Base-by-base conservation (phyloP, 2,797 vertebrate genomes). In the Poecilia picta region DNA sequence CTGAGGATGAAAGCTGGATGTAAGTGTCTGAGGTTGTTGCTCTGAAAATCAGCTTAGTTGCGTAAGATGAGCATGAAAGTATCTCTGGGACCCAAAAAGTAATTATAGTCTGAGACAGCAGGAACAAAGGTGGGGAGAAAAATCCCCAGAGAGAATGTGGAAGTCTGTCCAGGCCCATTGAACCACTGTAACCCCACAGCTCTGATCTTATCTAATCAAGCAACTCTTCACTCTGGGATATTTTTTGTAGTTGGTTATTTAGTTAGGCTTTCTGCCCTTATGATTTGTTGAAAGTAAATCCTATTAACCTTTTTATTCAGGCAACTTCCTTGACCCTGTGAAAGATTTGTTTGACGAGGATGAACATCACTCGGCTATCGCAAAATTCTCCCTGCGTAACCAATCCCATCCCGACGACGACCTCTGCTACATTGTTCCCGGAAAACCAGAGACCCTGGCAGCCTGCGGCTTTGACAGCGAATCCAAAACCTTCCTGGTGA, bases 401-500 rank as follows among this genome's bases (percentile, higher is more conserved):
- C 90, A 93, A 0, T 94, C 92, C 25, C 89, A 93, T 39, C 95
- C 96, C 0, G 94, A 95, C 8, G 94, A 95, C 0, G 95, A 96
- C 86, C 80, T 93, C 36, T 97, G 96, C 87, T 96, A 95, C 85
- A 84, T 96, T 13, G 39, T 90, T 71, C 93, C 90, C 1, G 95
- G 95, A 12, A 81, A 90, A 28, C 79, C 89, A 0, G 93, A 94
- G 1, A 85, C 95, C 18, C 89, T 97, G 83, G 77, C 82, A 0
- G 70, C 88, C 75, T 97, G 96, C 88, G 75, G 78, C 57, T 97
- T 96, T 90, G 95, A 96, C 91, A 88, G 80, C 82, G 93, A 92
- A 25, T 88, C 95, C 83, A 96, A 96, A 91, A 96, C 96, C 57
- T 96, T 97, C 87, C 80, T 97, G n/a, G 85, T 97, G 10, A 96